Base-by-base conservation (phyloP, 2,797 vertebrate species). In the Chrosomus eos region DNA sequence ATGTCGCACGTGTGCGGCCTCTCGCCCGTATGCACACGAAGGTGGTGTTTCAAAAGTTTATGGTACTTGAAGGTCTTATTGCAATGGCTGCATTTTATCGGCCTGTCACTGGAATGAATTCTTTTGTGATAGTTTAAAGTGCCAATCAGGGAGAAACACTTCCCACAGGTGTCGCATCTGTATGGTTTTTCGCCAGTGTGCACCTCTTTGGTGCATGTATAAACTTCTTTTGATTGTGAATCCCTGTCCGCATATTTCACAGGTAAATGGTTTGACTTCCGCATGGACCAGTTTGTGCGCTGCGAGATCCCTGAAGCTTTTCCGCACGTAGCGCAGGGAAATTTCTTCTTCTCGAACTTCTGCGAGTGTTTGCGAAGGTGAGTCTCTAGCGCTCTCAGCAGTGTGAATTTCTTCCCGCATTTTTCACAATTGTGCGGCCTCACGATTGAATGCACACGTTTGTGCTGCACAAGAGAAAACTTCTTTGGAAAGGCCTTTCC, bases 211-310 rank as follows among this genome's bases (percentile, higher is more conserved):
- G 72, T 96, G 95, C 75, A 92, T 94, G 48, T 91, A 87, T 21
- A 92, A 94, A 2, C 93, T 94, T 8, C 91, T 91, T 73, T 94
- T 94, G 88, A 94, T 91, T 81, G 93, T 93, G 55, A 96, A 96
- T 0, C 90, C 89, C 84, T 93, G 94, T 40, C 92, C 92, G 0
- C 95, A 96, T 0, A 80, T 80, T 38, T 90, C 77, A 28, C 95
- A 95, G 58, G 5, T 87, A 89, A 93, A 92, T 0, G 90, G 93
- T 66, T 86, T 90, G 67, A 90, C 88, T 3, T 87, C 89, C 0
- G 86, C 58, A 87, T 96, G 95, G 8, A 94, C 78, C 5, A 90
- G 88, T 86, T 94, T 81, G 26, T 96, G 95, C 14, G 88, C 89
- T 3, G 89, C 88, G 45, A 96, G 91, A 0, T 91, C 82, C 80